Evolutionary conservation across 2,888 invertebrate genomes (phyloP).

Genomic region (Pterostichus niger): DNA sequence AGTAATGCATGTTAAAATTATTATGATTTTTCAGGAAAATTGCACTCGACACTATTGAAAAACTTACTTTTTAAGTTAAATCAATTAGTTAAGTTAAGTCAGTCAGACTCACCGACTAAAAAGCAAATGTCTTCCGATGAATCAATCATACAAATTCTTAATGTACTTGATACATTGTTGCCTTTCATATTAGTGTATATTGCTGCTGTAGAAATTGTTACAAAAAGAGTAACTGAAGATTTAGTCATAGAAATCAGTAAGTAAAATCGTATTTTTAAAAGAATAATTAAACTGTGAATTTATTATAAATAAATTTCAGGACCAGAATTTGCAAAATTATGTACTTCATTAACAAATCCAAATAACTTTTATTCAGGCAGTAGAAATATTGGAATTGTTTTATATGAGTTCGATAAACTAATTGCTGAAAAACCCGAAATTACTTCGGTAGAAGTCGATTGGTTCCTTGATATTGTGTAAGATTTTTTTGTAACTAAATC

Average conservation of each 20-base stretch:
- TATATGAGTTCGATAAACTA: slow-evolving; percentile 82
- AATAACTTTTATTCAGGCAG: slow-evolving; percentile 82
- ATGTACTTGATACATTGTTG: slow-evolving; percentile 75
- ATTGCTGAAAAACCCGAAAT: slow-evolving; percentile 81
- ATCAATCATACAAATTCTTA: slow-evolving; percentile 72
- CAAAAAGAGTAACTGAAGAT: slow-evolving; percentile 73
- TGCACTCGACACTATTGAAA: slow-evolving; percentile 79
- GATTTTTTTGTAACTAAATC: slow-evolving; percentile 71
- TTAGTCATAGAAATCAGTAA: slow-evolving; percentile 74
- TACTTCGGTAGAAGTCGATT: slow-evolving; percentile 86
- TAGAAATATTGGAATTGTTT: slow-evolving; percentile 80
- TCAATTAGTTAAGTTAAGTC: slow-evolving; percentile 72
- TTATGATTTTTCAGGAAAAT: slow-evolving; percentile 74
- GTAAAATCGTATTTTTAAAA: slow-evolving; percentile 68
- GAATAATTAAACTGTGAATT: neutral
- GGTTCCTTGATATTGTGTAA: slow-evolving; percentile 84
- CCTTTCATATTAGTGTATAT: slow-evolving; percentile 76
- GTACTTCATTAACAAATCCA: slow-evolving; percentile 79
- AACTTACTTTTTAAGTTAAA: slow-evolving; percentile 75
- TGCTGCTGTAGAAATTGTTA: slow-evolving; percentile 73
- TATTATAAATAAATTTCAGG: slow-evolving; percentile 74
- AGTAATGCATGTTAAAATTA: neutral
- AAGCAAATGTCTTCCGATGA: slow-evolving; percentile 72
- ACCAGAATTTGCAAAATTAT: slow-evolving; percentile 77
- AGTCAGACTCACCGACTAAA: slow-evolving; percentile 72